Base-by-base conservation (phyloP, 2,113 vertebrate genomes). In the Telmatochromis brichardi region DNA sequence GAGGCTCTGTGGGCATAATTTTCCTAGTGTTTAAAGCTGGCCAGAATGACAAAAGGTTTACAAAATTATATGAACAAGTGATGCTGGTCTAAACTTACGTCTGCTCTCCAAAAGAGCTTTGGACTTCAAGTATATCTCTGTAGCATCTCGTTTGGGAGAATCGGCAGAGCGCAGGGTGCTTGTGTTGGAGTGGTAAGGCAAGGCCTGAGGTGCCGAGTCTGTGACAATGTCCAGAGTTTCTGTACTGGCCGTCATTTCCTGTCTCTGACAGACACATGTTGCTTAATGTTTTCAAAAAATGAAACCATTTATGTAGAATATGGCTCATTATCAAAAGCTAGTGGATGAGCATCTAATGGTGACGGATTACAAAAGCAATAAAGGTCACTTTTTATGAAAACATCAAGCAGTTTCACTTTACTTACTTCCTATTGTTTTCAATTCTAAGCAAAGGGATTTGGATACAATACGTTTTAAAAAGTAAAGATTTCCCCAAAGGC, bases 101-200 rank as follows among this genome's bases (percentile, higher is more conserved):
- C 98, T 98, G 96, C 98, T 98, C 91, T 99, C 98, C 91, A 98
- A 97, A 37, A 99, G 97, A 54, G 97, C 98, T 96, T 98, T 99
- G 78, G 99, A 99, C 89, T 99, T 99, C 94, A 99, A 94, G 96
- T 99, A 99, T 92, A 99, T 96, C 93, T 99, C 98, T 0, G 98
- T 97, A 76, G 98, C 96, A 78, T 99, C 99, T 87, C 97, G 94
- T 88, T 98, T 99, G 3, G 98, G 98, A 57, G 98, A 99, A 85
- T 95, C 97, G 9, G 21, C 35, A 4, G 98, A 95, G 81, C 97
- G 95, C 78, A 98, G 90, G 81, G 95, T 95, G 91, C 90, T 94
- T 37, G 97, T 95, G 89, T 96, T 96, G 85, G 98, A 97, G 5
- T 98, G 98, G 87, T 98, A 99, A 7, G 98, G 97, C 94, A 99